phyloP scores from a whole-genome alignment of 1,140 invertebrate genomes.

The Hycleus cichorii region DNA sequence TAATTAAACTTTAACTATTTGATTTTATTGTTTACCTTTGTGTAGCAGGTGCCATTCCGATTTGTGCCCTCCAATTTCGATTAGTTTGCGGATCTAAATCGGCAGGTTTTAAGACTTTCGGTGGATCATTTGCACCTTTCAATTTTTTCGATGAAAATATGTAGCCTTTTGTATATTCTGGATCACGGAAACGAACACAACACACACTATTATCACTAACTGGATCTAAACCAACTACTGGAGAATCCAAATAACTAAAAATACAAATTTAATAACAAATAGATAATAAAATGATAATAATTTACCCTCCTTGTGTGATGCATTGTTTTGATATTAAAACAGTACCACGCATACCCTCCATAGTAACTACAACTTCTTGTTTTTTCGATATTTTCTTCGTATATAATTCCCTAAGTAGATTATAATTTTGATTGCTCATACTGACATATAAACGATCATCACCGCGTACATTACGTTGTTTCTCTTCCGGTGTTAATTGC shows the following conservation, averaged over 20 bases:
- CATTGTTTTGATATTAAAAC: constrained; percentile 63
- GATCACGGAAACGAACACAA: constrained; percentile 75
- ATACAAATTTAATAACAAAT: not conserved
- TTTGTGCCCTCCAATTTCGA: constrained; percentile 62
- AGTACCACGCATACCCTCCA: constrained; percentile 67
- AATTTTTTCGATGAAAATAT: constrained; percentile 72
- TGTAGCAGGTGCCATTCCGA: constrained; percentile 47
- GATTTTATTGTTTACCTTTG: constrained; percentile 24
- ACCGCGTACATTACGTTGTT: constrained; percentile 63
- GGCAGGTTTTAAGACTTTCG: constrained; percentile 70
- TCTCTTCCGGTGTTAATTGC: constrained; percentile 73
- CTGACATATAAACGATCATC: constrained; percentile 75
- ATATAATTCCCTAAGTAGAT: constrained; percentile 65
- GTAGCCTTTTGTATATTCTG: constrained; percentile 64
- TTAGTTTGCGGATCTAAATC: constrained; percentile 63
- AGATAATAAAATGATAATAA: constrained; percentile 3
- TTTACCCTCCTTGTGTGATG: constrained; percentile 56
- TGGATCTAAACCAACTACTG: constrained; percentile 57
- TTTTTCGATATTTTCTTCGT: constrained; percentile 45
- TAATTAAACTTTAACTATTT: not conserved
- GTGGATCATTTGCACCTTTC: constrained; percentile 60
- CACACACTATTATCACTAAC: constrained; percentile 51
- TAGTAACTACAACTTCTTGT: constrained; percentile 46
- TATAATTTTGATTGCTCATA: constrained; percentile 57
- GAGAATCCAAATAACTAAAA: constrained; percentile 55